Evolutionary conservation across 2,888 invertebrate genomes (phyloP).

Genomic region (Eustalomyia histrio): DNA sequence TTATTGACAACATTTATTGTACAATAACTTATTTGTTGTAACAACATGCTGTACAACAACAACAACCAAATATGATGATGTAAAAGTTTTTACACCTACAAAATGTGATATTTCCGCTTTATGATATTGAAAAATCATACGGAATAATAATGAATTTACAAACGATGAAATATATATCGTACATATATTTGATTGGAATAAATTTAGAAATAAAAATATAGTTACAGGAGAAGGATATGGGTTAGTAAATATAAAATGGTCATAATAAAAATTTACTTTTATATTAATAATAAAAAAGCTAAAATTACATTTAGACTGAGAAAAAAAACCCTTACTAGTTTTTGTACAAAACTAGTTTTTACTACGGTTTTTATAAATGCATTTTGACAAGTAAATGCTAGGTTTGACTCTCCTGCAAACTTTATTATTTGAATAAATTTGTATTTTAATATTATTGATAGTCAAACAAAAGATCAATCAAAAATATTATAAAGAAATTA

Average conservation of each 20-base stretch:
- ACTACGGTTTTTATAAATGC: too few relatives aligned
- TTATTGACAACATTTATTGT: slow-evolving; percentile 60
- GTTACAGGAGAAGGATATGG: too few relatives aligned
- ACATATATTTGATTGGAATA: background rate
- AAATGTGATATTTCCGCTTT: slow-evolving; percentile 56
- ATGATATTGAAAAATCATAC: slow-evolving; percentile 25
- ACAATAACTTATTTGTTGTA: slow-evolving; percentile 7
- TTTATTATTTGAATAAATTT: too few relatives aligned
- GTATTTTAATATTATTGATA: too few relatives aligned
- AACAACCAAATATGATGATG: slow-evolving; percentile 8
- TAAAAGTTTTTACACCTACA: slow-evolving; percentile 39
- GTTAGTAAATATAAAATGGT: too few relatives aligned
- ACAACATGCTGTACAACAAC: slow-evolving; percentile 1
- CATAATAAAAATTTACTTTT: too few relatives aligned
- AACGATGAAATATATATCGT: background rate
- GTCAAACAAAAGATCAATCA: slow-evolving; percentile 55
- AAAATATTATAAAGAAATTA: slow-evolving; percentile 23
- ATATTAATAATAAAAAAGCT: too few relatives aligned
- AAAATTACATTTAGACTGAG: too few relatives aligned
- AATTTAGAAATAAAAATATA: background rate
- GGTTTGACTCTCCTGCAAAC: too few relatives aligned
- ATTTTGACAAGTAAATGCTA: too few relatives aligned
- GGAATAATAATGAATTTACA: background rate
- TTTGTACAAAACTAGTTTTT: too few relatives aligned
- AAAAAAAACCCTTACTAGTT: too few relatives aligned